Evolutionary conservation across 2,888 invertebrate species (phyloP).

Genomic region (Meiosimyza decipiens): DNA sequence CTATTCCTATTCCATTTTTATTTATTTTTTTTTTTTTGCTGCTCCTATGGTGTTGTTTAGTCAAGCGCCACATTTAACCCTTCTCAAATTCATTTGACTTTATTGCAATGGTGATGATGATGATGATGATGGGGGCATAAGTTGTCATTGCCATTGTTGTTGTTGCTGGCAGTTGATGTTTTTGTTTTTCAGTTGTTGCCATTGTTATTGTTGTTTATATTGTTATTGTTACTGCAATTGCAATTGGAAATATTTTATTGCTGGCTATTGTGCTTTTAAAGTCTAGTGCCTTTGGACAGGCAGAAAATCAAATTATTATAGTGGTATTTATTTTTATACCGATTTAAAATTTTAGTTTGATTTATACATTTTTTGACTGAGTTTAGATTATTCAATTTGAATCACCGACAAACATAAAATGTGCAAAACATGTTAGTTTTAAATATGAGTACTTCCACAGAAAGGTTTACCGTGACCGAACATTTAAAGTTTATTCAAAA

Average conservation of each 20-base stretch:
- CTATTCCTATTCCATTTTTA: background rate
- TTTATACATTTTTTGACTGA: too few species aligned
- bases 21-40: background rate
- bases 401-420: too few species aligned
- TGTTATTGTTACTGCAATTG: constrained; percentile 1
- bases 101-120: constrained; percentile 30
- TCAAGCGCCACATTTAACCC: constrained; percentile 34
- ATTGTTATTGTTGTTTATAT: constrained; percentile 9
- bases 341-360: too few species aligned
- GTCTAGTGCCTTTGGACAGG: too few species aligned
- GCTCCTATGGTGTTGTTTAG: background rate
- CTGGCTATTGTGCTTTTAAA: too few species aligned
- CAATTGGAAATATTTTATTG: background rate
- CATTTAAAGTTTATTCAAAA: too few species aligned
- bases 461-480: too few species aligned
- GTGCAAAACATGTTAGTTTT: too few species aligned
- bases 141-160: constrained; percentile 6
- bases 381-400: too few species aligned
- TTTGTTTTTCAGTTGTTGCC: constrained; percentile 2
- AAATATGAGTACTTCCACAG: too few species aligned
- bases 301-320: too few species aligned
- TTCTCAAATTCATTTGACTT: constrained; percentile 12
- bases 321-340: too few species aligned
- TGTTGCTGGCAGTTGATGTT: background rate
- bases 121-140: background rate